These are phyloP conservation scores for Escarpia spicata DNA, from an alignment of 2,888 invertebrate species.

Conservation along the genomic window DNA sequence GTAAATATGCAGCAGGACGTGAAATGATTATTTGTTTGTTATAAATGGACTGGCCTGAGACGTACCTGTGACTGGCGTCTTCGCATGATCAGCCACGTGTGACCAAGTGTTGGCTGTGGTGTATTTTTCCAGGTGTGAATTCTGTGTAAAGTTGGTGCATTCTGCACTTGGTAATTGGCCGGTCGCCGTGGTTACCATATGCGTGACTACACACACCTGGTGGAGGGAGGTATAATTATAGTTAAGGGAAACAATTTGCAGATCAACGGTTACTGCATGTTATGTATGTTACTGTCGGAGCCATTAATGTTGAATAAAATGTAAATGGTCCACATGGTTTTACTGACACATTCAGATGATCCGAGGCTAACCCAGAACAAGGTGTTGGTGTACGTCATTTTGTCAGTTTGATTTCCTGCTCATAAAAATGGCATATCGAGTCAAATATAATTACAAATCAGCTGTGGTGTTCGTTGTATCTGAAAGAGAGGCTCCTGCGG, in stretches of 20 bases:
- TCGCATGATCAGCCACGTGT: neutral
- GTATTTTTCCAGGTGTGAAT: neutral
- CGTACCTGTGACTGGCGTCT: neutral
- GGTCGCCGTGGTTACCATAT: neutral
- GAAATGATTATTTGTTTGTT: neutral
- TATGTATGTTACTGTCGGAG: neutral
- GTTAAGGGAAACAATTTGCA: neutral
- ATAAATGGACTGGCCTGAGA: neutral
- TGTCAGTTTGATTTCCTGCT: neutral
- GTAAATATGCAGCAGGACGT: no score
- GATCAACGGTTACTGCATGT: neutral
- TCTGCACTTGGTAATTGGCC: neutral
- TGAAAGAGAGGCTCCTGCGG: neutral
- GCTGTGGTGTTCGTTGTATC: neutral
- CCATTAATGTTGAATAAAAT: neutral
- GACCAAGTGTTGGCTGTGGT: no score
- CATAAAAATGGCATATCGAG: constrained; percentile 2
- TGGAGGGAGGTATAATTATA: neutral
- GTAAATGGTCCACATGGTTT: neutral
- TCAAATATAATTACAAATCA: neutral
- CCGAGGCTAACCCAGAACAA: neutral
- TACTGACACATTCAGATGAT: neutral
- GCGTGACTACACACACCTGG: neutral
- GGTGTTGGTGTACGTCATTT: neutral
- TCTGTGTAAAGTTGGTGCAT: neutral